A percentile compares a stretch with the other conserved stretches of the same genome.
Evolutionary conservation across 1,140 invertebrate genomes (phyloP).

Genomic region (Drosophila virilis): DNA sequence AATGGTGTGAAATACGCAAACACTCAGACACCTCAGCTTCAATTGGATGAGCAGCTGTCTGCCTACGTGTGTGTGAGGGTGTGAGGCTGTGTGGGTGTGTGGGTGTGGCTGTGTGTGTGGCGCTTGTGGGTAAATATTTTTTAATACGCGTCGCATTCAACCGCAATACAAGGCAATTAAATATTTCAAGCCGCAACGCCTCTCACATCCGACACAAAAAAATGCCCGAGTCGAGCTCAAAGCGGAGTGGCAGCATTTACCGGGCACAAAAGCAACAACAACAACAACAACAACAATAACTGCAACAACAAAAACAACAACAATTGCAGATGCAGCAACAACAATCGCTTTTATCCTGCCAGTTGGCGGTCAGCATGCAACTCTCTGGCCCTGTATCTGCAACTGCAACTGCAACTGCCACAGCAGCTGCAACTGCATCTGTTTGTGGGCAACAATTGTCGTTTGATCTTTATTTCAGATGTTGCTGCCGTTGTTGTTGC

Average conservation of each 20-base stretch:
- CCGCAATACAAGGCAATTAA: constrained; percentile 83
- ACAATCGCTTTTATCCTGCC: constrained; percentile 67
- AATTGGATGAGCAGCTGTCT: constrained; percentile 32
- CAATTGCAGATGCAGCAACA: constrained; percentile 4
- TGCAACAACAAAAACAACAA: constrained; percentile 42
- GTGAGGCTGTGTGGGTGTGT: constrained; percentile 5
- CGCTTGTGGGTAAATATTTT: constrained; percentile 73
- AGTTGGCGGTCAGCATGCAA: constrained; percentile 63
- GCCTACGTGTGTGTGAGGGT: constrained; percentile 16
- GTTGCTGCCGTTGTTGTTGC: constrained; percentile 30
- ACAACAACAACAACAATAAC: constrained; percentile 1
- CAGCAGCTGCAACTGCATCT: constrained; percentile 59
- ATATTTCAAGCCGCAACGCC: constrained; percentile 69
- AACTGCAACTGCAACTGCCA: constrained; percentile 24
- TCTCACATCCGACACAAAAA: constrained; percentile 28
- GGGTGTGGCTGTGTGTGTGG: constrained; percentile 13
- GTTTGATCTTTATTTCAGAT: constrained; percentile 60
- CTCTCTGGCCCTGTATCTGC: constrained; percentile 12
- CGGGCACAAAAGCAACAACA: constrained; percentile 43
- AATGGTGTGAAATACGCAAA: constrained; percentile 60
- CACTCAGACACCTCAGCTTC: constrained; percentile 61
- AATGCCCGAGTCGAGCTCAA: constrained; percentile 45
- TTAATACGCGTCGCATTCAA: constrained; percentile 78
- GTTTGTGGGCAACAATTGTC: constrained; percentile 58
- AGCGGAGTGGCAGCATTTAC: constrained; percentile 51